A percentile compares a stretch with the other conserved stretches of the same genome.
Conservation (phyloP, 2,113 vertebrate species). For the Galeopterus variegatus region DNA sequence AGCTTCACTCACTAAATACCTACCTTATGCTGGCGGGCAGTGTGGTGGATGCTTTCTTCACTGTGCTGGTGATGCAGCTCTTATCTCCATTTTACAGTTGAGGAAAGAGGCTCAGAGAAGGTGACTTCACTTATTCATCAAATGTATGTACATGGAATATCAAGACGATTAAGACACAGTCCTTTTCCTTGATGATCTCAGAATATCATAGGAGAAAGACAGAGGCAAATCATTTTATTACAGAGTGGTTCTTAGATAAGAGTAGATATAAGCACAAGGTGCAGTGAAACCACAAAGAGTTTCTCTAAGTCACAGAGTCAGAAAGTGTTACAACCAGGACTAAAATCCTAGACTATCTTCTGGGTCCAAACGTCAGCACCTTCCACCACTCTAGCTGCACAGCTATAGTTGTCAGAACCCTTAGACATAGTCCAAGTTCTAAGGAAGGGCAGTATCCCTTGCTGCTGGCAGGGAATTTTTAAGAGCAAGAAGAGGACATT, state of each 20-base stretch:
- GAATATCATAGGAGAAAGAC: neutral
- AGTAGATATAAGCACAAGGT: neutral
- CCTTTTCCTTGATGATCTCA: conserved; percentile 26
- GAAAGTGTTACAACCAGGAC: neutral
- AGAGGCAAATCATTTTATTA: conserved; percentile 21
- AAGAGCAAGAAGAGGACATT: neutral
- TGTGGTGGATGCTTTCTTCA: neutral
- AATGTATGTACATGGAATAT: neutral
- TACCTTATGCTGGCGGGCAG: neutral
- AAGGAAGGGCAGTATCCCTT: neutral
- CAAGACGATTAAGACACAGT: conserved; percentile 36
- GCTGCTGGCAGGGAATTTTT: conserved; percentile 1
- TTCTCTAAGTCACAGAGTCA: neutral
- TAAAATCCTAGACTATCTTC: neutral
- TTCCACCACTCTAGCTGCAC: neutral
- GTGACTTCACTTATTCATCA: conserved; percentile 45
- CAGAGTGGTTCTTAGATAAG: neutral
- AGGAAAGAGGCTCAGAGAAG: conserved; percentile 31
- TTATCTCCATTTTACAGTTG: neutral
- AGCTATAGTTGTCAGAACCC: neutral
- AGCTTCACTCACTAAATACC: neutral
- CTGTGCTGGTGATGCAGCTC: neutral
- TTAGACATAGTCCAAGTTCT: neutral
- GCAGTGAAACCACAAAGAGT: conserved; percentile 20
- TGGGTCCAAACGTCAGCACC: neutral